Conservation (phyloP, 2,113 vertebrate genomes). For the Pseudolaguvia tuberculata region DNA sequence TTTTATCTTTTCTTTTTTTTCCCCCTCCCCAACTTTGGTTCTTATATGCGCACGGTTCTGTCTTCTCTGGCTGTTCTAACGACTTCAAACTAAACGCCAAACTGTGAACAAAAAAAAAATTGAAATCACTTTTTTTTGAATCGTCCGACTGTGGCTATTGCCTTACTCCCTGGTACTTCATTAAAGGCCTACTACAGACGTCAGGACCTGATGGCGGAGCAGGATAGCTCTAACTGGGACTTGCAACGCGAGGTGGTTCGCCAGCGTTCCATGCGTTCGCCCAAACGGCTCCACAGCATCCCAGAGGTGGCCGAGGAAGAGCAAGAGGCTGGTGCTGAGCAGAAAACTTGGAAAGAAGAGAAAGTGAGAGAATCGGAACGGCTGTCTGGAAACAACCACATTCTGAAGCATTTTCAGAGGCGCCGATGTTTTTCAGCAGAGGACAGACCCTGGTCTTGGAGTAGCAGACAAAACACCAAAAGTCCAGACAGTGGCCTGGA, state of each 20-base stretch:
- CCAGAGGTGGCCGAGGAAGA: conserved; percentile 95
- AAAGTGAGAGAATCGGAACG: conserved; percentile 49
- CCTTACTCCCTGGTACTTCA: conserved; percentile 13
- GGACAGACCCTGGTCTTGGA: conserved; percentile 37
- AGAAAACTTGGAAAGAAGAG: conserved; percentile 24
- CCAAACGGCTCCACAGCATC: conserved; percentile 91
- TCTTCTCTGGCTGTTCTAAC: conserved; percentile 73
- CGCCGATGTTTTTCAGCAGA: conserved; percentile 48
- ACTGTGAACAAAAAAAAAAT: conserved; percentile 13
- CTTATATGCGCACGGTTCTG: conserved; percentile 75
- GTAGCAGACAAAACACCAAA: conserved; percentile 67
- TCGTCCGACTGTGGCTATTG: conserved; percentile 28
- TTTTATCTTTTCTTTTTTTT: conserved; percentile 79
- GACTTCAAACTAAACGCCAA: conserved; percentile 65
- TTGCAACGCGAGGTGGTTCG: conserved; percentile 81
- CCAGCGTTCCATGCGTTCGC: conserved; percentile 74
- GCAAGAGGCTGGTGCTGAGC: conserved; percentile 52
- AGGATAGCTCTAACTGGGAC: conserved; percentile 75
- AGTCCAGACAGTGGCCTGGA: conserved; percentile 96
- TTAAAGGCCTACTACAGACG: conserved; percentile 78
- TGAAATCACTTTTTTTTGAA: neutral
- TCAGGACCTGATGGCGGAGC: conserved; percentile 71
- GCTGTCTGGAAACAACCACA: neutral
- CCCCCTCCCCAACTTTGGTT: conserved; percentile 76
- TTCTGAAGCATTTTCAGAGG: conserved; percentile 54